Percentiles rank a stretch among this genome's conserved stretches.
These are phyloP conservation scores for Lamproptera curius DNA, from an alignment of 2,888 invertebrate species.

Conservation along the genomic window DNA sequence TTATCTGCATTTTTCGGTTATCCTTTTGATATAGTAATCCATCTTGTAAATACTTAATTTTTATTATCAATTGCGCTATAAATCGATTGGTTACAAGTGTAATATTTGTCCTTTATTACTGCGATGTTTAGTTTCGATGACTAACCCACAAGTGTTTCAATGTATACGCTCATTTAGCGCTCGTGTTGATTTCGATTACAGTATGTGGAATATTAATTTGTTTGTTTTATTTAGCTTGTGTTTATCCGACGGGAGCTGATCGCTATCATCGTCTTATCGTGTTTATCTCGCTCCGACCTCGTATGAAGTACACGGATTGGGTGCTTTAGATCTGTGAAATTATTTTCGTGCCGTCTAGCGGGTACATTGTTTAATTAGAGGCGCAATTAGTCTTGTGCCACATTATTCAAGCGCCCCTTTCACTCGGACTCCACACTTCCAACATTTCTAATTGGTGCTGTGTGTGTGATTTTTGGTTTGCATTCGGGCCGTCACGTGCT, in stretches of 20 bases:
- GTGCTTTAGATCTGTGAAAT: background rate
- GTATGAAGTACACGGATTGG: background rate
- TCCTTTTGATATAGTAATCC: background rate
- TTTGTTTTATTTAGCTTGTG: conserved; percentile 36
- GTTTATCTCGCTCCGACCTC: conserved; percentile 24
- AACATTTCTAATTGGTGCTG: conserved; percentile 12
- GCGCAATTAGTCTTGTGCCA: conserved; percentile 16
- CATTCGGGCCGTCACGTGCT: conserved; percentile 8
- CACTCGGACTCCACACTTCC: conserved; percentile 15
- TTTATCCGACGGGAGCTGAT: conserved; percentile 30
- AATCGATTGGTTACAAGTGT: conserved; percentile 25
- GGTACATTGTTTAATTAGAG: conserved; percentile 14
- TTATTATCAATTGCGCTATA: background rate
- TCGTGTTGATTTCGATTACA: conserved; percentile 36
- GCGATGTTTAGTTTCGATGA: conserved; percentile 11
- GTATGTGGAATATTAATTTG: conserved; percentile 26
- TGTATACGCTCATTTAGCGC: conserved; percentile 23
- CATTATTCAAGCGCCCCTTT: conserved; percentile 19
- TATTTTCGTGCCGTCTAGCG: background rate
- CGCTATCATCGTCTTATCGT: conserved; percentile 47
- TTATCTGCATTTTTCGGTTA: background rate
- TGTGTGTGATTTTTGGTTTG: conserved; percentile 11
- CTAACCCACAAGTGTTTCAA: conserved; percentile 36
- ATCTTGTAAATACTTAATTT: background rate
- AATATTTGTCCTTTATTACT: background rate